Percentiles rank a stretch among this genome's conserved stretches.
phyloP scores from a whole-genome alignment of 2,888 invertebrate species.

The Cantharis nigra region DNA sequence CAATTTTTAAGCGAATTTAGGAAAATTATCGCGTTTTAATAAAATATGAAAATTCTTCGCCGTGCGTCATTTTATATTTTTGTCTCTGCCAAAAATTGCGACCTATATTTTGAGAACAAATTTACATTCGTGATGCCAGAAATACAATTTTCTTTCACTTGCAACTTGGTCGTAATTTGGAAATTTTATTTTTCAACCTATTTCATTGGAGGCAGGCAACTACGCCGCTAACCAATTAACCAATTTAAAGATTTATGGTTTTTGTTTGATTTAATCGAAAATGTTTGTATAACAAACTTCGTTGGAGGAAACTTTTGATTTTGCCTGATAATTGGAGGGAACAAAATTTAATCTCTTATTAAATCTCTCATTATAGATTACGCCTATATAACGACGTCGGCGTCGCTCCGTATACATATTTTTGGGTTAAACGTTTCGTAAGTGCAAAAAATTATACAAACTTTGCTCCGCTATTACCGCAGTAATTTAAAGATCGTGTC shows the following conservation, averaged over 20 bases:
- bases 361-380: background rate
- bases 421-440: conserved; percentile 7
- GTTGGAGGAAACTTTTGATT: background rate
- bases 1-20: background rate
- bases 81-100: conserved; percentile 17
- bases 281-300: background rate
- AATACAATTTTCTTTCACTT: background rate
- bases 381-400: background rate
- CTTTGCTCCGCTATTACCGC: background rate
- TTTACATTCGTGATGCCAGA: conserved; percentile 4
- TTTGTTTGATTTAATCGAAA: background rate
- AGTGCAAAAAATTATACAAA: background rate
- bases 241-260: background rate
- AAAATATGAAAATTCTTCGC: conserved; percentile 5
- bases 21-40: background rate
- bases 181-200: background rate
- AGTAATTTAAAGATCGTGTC: background rate
- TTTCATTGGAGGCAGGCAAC: background rate
- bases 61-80: conserved; percentile 18
- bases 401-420: background rate
- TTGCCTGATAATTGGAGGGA: background rate
- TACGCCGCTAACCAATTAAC: too few relatives aligned
- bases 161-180: background rate
- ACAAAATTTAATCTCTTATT: background rate
- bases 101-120: conserved; percentile 15